Base-by-base conservation (phyloP, 2,888 invertebrate species). In the Gymnoscelis rufifasciata region DNA sequence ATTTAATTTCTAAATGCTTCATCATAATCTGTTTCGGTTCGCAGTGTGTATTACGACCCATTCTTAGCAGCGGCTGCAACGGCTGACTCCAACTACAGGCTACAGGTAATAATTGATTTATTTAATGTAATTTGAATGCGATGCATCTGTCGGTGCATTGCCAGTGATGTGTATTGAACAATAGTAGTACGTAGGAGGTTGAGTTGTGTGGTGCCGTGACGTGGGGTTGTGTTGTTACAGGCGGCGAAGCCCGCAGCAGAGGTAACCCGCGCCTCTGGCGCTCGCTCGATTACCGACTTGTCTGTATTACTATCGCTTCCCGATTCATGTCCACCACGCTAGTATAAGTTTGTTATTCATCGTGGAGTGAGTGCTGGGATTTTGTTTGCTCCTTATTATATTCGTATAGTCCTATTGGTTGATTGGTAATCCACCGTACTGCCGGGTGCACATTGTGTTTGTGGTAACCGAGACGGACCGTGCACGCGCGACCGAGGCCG, bases 21-120 rank as follows among this genome's bases (percentile, higher is more conserved):
- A 51, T 50, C 23, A 49, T 47, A 7, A 38, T 38, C 43, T 48
- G 50, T 68, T 77, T 72, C 67, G 68, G 78, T 78, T 89, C 91
- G 87, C 89, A 95, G 97, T 88, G 94, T 97, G 64, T 97, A 97
- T 91, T 97, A 97, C 90, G 97, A 97, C 91, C 97, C 96, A 71
- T 96, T 97, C 92, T 90, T 97, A 90, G 96, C 96, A 62, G 95
- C 95, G 63, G 95, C 95, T 58, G 94, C 94, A 59, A 90, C 91
- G 66, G 93, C 94, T 70, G 96, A 96, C 89, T 94, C 94, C 61
- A 95, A 94, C 90, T 95, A 95, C 89, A 94, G 96, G 90, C 91
- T 96, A 71, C 96, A 96, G 94, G 96, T 96, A 90, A 92, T 52
- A 54, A 47, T 41, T 27, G 5, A n/a, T 37, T 47, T 43, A 37